Evolutionary conservation across 2,113 vertebrate species (phyloP).

Genomic region (Crotophaga sulcirostris): DNA sequence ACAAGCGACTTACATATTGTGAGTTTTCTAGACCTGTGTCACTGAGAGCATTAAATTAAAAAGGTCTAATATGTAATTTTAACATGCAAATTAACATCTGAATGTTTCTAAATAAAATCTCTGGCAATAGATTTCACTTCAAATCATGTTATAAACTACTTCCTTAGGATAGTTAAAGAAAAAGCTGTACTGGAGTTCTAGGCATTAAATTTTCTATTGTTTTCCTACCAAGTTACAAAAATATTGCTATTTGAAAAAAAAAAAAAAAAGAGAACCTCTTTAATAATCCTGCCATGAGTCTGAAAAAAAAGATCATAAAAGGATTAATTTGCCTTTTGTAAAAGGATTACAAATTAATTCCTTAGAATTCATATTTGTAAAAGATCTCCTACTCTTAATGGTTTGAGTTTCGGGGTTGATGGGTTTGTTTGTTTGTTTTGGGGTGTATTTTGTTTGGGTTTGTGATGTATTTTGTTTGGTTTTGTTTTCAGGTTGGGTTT

Average conservation of each 20-base stretch:
- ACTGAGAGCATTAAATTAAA: not conserved
- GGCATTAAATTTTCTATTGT: not conserved
- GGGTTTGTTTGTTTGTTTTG: no score
- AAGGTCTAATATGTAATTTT: not conserved
- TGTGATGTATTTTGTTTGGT: not conserved
- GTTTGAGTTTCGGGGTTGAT: no score
- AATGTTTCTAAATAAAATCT: not conserved
- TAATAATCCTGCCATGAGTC: not conserved
- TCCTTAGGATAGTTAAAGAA: not conserved
- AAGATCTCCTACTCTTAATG: not conserved
- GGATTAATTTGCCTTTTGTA: not conserved
- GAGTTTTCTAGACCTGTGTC: not conserved
- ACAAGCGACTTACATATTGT: accelerated
- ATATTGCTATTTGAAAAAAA: not conserved
- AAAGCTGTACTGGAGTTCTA: not conserved
- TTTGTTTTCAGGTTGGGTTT: no score
- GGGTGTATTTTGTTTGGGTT: no score
- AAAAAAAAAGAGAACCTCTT: not conserved
- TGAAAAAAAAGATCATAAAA: not conserved
- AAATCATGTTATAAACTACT: not conserved
- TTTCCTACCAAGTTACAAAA: not conserved
- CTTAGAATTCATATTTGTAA: not conserved
- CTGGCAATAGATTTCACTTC: not conserved
- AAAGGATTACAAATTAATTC: not conserved
- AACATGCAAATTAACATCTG: not conserved